Conservation (phyloP, 1,140 invertebrate species). For the Zaprionus camerounensis region DNA sequence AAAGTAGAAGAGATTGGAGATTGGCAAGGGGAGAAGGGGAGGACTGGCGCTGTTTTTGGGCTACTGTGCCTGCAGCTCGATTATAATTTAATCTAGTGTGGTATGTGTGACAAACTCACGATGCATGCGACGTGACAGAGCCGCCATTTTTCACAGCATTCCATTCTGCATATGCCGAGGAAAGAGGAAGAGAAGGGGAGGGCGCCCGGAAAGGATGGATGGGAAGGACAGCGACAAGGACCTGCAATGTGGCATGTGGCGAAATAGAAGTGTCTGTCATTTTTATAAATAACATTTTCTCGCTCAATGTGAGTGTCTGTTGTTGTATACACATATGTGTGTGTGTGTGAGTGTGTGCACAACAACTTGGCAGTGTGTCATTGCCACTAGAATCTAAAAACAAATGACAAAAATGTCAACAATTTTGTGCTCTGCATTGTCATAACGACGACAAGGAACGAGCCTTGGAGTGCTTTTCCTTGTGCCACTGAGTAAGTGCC, state of each 20-base stretch:
- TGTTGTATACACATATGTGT: neutral
- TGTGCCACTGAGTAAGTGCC: constrained; percentile 14
- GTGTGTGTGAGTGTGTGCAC: constrained; percentile 20
- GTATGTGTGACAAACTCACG: constrained; percentile 74
- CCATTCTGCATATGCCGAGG: constrained; percentile 41
- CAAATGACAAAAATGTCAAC: constrained; percentile 73
- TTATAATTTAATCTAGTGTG: constrained; percentile 82
- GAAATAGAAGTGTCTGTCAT: constrained; percentile 81
- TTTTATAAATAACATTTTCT: constrained; percentile 79
- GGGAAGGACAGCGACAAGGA: constrained; percentile 27
- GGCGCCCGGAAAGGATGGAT: neutral
- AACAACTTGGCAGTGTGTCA: constrained; percentile 64
- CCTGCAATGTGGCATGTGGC: constrained; percentile 56
- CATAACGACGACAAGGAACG: constrained; percentile 45
- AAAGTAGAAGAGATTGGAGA: constrained; percentile 13
- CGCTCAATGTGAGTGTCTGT: constrained; percentile 22
- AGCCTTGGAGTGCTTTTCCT: constrained; percentile 38
- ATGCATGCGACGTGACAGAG: constrained; percentile 69
- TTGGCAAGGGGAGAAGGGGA: neutral
- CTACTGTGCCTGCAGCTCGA: constrained; percentile 58
- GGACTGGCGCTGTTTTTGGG: constrained; percentile 3
- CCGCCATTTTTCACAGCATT: constrained; percentile 75
- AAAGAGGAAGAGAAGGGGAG: neutral
- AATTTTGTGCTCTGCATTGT: constrained; percentile 62
- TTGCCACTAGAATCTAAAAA: constrained; percentile 75